Evolutionary conservation across 2,888 invertebrate genomes (phyloP), one percentile per base, ranked within the genome.

Genomic region (Euclidia mi): DNA sequence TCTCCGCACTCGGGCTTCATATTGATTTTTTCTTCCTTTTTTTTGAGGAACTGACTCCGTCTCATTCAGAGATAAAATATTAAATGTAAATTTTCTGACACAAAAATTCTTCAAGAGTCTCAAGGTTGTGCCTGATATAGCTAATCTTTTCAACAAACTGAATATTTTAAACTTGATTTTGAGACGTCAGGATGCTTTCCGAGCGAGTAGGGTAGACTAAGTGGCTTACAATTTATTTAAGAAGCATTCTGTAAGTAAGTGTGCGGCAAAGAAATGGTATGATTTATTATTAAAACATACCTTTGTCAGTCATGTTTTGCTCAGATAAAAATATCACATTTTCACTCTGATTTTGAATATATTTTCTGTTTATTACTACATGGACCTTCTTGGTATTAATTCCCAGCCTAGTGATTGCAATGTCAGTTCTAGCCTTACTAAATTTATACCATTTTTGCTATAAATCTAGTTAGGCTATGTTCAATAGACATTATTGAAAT

Each of bases 41-140:
- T 57, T 56, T 59, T 34, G 6, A 48, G 45, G 56, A 71, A 71
- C 72, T 67, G 56, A 60, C 63, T 56, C 57, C 62, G 57, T 62
- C 72, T 78, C 82, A 79, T 81, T 79, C 71, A 52, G 63, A 81
- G 81, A 85, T 84, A 84, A 84, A 85, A n/a, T n/a, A n/a, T 85
- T 84, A 85, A 83, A 85, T 85, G 84, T 79, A 83, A 85, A 85
- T 85, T 76, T 71, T 61, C 60, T 66, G 77, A 78, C 81, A 75
- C 78, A 59, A 71, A 76, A 70, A 53, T 62, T 66, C 56, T 61
- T 55, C 35, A 41, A 44, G 56, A 58, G 31, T 65, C 47, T 47
- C 59, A 58, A 61, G 58, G 60, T 44, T 66, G 48, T 20, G 55
- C 35, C 41, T 75, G 66, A 64, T 69, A 66, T 62, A 56, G 50